Evolutionary conservation across 2,888 invertebrate species (phyloP), one percentile per base, ranked within the genome.

Genomic region (Epicampocera succincta): DNA sequence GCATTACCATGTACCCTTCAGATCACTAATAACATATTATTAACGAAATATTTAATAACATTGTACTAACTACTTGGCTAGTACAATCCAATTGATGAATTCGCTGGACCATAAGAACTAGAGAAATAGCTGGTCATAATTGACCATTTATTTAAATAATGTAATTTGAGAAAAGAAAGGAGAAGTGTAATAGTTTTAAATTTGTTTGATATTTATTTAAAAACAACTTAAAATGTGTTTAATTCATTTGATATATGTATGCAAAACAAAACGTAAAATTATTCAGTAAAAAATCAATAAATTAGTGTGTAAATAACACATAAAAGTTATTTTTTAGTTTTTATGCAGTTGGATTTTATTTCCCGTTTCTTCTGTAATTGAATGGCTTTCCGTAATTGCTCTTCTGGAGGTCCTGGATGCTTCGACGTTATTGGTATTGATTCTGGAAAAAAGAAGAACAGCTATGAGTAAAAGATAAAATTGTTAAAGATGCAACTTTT

Each of bases 291-390:
- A n/a, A n/a, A n/a, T n/a, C n/a, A n/a, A n/a, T n/a, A n/a, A n/a
- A n/a, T n/a, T n/a, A n/a, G 25, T 21, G 15, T 56, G 13, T 33
- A 56, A 56, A 17, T 56, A 0, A 52, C 19, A 52, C 19, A 21
- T 21, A 52, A 52, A 52, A 44, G 44, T n/a, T 44, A 44, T 44
- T 44, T 44, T 44, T 56, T 56, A 4, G 13, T 61, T 44, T 61
- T 61, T 61, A 61, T 46, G 17, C 25, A 61, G 25, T 61, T 61
- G 44, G 56, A 33, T 38, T 56, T 56, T 56, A 29, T 17, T 38
- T 56, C 56, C 58, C 40, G 17, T 58, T 58, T 58, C 40, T 50
- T 58, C 11, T 58, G 46, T 33, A 63, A 46, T 13, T 63, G 63
- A 48, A 63, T 44, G 40, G 58, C 58, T 58, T 12, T 58, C 40